These are phyloP conservation scores for Amblyopsis hoosieri DNA, from an alignment of 2,797 vertebrate species.

Conservation along the genomic window DNA sequence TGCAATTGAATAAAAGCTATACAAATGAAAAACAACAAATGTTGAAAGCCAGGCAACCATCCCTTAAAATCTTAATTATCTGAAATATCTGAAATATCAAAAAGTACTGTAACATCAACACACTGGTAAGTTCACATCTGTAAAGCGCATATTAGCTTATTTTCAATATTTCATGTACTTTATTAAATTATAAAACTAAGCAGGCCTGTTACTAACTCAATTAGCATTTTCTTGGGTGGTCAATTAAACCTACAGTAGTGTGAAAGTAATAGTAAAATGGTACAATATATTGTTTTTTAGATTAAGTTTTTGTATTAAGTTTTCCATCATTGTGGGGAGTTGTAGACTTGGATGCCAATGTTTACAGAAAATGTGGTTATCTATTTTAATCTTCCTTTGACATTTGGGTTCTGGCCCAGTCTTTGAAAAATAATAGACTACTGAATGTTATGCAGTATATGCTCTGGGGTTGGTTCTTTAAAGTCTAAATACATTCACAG, in stretches of 20 bases:
- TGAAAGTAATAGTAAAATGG: constrained; percentile 13
- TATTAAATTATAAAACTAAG: constrained; percentile 43
- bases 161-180: constrained; percentile 30
- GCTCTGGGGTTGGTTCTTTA: constrained; percentile 14
- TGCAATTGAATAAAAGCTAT: neutral
- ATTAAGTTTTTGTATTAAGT: constrained; percentile 27
- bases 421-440: constrained; percentile 38
- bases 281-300: neutral
- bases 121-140: neutral
- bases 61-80: too few relatives aligned
- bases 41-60: too few relatives aligned
- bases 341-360: constrained; percentile 4
- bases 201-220: constrained; percentile 26
- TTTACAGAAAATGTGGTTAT: constrained; percentile 10
- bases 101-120: too few relatives aligned
- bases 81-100: too few relatives aligned
- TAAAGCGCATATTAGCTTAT: constrained; percentile 5
- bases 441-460: constrained; percentile 17
- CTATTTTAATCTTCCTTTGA: constrained; percentile 19
- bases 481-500: too few relatives aligned
- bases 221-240: constrained; percentile 23
- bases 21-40: neutral
- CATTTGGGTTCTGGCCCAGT: constrained; percentile 33
- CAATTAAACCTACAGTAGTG: constrained; percentile 20
- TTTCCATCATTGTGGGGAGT: neutral